Evolutionary conservation across 2,888 invertebrate genomes (phyloP).

Genomic region (Busseola fusca): DNA sequence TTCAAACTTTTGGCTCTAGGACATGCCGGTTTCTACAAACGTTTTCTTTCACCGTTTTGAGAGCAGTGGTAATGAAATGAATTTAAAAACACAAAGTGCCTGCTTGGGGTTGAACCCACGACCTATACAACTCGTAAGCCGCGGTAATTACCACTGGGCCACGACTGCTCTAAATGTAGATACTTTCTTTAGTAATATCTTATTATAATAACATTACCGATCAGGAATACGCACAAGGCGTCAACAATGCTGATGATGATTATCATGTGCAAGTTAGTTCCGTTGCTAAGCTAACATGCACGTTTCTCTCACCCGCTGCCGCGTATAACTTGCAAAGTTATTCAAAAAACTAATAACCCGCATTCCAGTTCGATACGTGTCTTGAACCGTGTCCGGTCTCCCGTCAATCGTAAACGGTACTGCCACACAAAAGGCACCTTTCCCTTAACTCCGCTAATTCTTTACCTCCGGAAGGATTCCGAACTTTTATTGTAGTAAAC

Average conservation of each 20-base stretch:
- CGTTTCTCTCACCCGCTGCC: neutral
- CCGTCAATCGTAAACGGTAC: slow-evolving; percentile 13
- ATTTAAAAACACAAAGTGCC: neutral
- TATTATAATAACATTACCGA: neutral
- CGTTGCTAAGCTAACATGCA: neutral
- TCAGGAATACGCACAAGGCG: neutral
- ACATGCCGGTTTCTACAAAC: neutral
- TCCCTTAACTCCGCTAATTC: slow-evolving; percentile 46
- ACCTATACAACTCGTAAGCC: neutral
- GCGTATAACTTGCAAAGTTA: slow-evolving; percentile 19
- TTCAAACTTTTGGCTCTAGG: neutral
- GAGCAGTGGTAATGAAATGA: neutral
- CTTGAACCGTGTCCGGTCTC: neutral
- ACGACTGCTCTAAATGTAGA: neutral
- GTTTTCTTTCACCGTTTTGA: neutral
- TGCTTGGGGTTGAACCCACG: neutral
- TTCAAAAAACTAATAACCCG: slow-evolving; percentile 21
- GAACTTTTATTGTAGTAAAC: slow-evolving; percentile 50
- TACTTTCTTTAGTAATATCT: neutral
- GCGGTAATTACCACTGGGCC: neutral
- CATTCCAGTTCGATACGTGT: slow-evolving; percentile 27
- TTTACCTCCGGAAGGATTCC: slow-evolving; percentile 43
- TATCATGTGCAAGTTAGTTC: neutral
- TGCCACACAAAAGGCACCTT: slow-evolving; percentile 32
- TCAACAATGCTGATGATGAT: neutral